Evolutionary conservation across 2,113 vertebrate genomes (phyloP).

Genomic region (Mystacornis crossleyi): DNA sequence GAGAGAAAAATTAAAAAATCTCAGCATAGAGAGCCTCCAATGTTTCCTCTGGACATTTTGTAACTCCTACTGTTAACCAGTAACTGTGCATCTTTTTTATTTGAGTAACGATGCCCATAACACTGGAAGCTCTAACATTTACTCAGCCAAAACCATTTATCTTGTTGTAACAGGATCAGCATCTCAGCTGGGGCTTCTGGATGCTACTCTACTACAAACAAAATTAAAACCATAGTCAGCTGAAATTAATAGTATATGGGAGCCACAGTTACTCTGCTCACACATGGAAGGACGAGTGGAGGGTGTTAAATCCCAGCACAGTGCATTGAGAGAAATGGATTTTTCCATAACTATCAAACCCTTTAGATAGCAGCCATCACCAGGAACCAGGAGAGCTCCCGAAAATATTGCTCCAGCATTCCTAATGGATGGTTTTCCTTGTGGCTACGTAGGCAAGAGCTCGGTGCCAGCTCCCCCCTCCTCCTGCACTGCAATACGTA

Average conservation of each 20-base stretch:
- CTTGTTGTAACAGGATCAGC: slow-evolving; percentile 22
- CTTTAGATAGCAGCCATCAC: neutral
- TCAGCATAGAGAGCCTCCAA: neutral
- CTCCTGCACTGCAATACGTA: slow-evolving; percentile 28
- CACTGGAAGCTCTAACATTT: neutral
- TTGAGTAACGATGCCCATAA: neutral
- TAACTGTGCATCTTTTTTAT: neutral
- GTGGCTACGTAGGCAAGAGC: slow-evolving; percentile 6
- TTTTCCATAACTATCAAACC: neutral
- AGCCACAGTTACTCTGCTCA: neutral
- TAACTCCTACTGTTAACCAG: neutral
- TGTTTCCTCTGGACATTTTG: slow-evolving; percentile 2
- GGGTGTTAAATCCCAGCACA: slow-evolving; percentile 27
- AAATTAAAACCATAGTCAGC: neutral
- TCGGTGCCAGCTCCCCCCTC: neutral
- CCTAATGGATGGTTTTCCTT: slow-evolving; percentile 28
- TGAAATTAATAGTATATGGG: slow-evolving; percentile 4
- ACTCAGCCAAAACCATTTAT: slow-evolving; percentile 9
- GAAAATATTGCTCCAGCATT: neutral
- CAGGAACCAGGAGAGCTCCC: neutral
- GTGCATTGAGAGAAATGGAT: neutral
- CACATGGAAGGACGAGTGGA: neutral
- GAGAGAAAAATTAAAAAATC: neutral
- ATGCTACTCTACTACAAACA: neutral
- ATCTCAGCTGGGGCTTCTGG: slow-evolving; percentile 38